Evolutionary conservation across 2,113 vertebrate species (phyloP).

Genomic region (Melanocharis versteri): DNA sequence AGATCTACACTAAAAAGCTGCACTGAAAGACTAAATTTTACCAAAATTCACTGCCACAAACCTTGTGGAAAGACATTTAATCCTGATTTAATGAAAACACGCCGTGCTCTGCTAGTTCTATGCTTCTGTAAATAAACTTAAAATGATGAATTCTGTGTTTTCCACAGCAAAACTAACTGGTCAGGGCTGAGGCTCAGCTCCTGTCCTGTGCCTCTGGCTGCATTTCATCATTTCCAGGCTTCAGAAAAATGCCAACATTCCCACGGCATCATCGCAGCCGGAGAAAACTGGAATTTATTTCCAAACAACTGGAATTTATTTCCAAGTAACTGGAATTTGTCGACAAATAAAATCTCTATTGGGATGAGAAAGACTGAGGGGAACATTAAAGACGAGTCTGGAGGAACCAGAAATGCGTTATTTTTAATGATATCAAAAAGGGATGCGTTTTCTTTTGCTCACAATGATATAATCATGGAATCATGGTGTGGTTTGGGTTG

Average conservation of each 20-base stretch:
- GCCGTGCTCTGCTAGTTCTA: background rate
- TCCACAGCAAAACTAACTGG: accelerated
- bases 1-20: background rate
- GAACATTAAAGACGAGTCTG: accelerated
- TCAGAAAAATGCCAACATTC: background rate
- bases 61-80: background rate
- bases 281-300: background rate
- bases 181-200: background rate
- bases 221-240: background rate
- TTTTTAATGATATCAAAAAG: background rate
- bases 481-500: background rate
- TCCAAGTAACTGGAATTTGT: background rate
- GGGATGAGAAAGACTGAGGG: background rate
- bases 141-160: background rate
- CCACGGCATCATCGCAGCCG: accelerated
- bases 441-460: background rate
- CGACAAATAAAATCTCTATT: background rate
- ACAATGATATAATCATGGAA: accelerated
- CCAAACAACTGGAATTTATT: accelerated
- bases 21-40: background rate
- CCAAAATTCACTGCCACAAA: background rate
- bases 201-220: background rate
- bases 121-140: background rate
- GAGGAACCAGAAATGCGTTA: accelerated
- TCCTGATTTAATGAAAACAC: background rate